A percentile compares a stretch with the other conserved stretches of the same genome.
These are phyloP conservation scores for Tetrapedia diversipes DNA, from an alignment of 2,888 invertebrate species.

Conservation along the genomic window DNA sequence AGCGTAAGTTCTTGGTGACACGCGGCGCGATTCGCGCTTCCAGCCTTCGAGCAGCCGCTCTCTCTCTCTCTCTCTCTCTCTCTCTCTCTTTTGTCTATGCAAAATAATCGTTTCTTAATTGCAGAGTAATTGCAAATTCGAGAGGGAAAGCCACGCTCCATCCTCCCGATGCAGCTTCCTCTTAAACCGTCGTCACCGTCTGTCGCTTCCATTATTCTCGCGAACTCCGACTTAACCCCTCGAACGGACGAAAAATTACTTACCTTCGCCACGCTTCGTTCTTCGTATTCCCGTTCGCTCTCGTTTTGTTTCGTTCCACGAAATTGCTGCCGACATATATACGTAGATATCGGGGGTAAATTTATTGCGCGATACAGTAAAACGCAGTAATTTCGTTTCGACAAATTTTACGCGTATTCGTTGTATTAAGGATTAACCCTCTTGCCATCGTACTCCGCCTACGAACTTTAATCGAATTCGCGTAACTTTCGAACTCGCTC, in stretches of 20 bases:
- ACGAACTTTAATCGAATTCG: too few species aligned
- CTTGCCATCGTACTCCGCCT: too few species aligned
- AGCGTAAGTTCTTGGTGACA: conserved; percentile 81
- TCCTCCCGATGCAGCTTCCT: conserved; percentile 43
- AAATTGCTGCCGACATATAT: too few species aligned
- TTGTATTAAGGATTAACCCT: too few species aligned
- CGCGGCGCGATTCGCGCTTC: conserved; percentile 77
- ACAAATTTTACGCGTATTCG: too few species aligned
- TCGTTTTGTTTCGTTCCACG: neutral
- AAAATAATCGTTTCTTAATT: conserved; percentile 83
- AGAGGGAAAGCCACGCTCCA: conserved; percentile 57
- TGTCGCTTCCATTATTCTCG: conserved; percentile 75
- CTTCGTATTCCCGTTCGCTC: too few species aligned
- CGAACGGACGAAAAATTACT: conserved; percentile 54
- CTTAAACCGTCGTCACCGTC: conserved; percentile 68
- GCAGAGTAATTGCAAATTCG: conserved; percentile 81
- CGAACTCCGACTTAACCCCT: conserved; percentile 70
- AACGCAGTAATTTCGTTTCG: too few species aligned
- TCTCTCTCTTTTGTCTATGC: conserved; percentile 80
- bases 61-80: conserved; percentile 20
- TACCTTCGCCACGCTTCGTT: neutral
- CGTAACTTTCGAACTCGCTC: too few species aligned
- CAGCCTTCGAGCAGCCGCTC: conserved; percentile 55
- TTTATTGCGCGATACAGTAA: too few species aligned
- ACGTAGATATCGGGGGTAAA: too few species aligned